Percentiles rank a stretch among this genome's conserved stretches.
Conservation (phyloP, 2,888 invertebrate genomes). For the Scelioninae gen. 1 region DNA sequence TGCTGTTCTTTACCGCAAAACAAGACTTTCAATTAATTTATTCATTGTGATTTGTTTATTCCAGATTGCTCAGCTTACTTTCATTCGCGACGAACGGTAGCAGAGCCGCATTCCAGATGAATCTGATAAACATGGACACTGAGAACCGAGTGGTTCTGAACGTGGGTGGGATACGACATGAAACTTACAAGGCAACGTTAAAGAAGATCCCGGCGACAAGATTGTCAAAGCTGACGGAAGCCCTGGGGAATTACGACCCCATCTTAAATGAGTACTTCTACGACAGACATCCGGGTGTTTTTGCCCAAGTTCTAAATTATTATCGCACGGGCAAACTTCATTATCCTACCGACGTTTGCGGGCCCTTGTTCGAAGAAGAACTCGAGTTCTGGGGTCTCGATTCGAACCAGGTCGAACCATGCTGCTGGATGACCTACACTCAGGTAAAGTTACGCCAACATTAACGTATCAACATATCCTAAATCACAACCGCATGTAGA, state of each 20-base stretch:
- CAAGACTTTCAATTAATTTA: constrained; percentile 28
- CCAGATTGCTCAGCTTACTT: constrained; percentile 79
- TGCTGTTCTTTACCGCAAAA: background rate
- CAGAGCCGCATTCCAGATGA: constrained; percentile 87
- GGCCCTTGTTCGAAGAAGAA: constrained; percentile 99
- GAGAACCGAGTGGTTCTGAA: constrained; percentile 99
- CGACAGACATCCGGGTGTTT: constrained; percentile 98
- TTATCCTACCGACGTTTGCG: constrained; percentile 99
- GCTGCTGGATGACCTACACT: constrained; percentile 99
- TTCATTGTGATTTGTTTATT: constrained; percentile 46
- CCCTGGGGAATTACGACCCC: constrained; percentile 99
- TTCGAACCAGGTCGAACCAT: constrained; percentile 99
- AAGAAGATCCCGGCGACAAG: constrained; percentile 99
- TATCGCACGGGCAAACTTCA: constrained; percentile 98
- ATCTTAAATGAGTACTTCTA: constrained; percentile 99
- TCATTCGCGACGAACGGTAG: constrained; percentile 81
- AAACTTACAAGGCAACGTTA: constrained; percentile 97
- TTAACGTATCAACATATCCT: too few relatives aligned
- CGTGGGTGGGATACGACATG: constrained; percentile 99
- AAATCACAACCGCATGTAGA: background rate
- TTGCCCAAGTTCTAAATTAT: constrained; percentile 98
- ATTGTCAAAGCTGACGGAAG: constrained; percentile 96
- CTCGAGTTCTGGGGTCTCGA: constrained; percentile 99
- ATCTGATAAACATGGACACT: constrained; percentile 97
- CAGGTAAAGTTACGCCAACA: constrained; percentile 86